phyloP scores from a whole-genome alignment of 1,140 invertebrate species.

The Drosophila erecta region DNA sequence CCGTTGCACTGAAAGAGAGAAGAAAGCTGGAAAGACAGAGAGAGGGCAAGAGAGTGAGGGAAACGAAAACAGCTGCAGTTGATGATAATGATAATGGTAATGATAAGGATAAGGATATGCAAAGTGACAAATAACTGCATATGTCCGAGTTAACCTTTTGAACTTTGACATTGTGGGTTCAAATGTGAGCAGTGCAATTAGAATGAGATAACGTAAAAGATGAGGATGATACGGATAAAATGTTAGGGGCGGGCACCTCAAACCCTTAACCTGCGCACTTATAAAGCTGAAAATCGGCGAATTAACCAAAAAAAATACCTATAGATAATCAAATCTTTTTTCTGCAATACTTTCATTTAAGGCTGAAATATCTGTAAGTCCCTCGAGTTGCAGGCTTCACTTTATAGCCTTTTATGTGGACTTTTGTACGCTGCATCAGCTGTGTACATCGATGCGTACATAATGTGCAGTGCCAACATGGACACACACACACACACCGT shows the following conservation, averaged over 20 bases:
- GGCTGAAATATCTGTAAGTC: background rate
- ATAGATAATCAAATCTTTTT: no score
- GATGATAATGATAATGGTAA: conserved; percentile 40
- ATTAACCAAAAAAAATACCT: no score
- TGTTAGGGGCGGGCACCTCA: background rate
- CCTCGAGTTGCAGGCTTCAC: background rate
- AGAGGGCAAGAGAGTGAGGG: background rate
- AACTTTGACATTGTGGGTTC: conserved; percentile 32
- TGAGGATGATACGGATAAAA: background rate
- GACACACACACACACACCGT: conserved; percentile 3
- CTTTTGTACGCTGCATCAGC: conserved; percentile 1
- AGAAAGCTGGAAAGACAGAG: background rate
- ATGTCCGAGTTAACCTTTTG: conserved; percentile 38
- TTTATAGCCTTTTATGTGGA: background rate
- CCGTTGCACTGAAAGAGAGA: background rate
- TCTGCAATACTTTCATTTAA: background rate
- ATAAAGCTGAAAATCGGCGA: background rate
- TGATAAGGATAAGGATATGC: conserved; percentile 30
- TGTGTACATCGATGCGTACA: conserved; percentile 5
- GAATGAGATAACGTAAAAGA: background rate
- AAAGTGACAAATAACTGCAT: conserved; percentile 5
- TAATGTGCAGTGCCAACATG: conserved; percentile 2
- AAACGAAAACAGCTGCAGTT: conserved; percentile 46
- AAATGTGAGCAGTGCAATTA: background rate
- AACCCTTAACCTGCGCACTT: background rate